Base-by-base conservation (phyloP, 2,113 vertebrate species). In the Polypterus senegalus region DNA sequence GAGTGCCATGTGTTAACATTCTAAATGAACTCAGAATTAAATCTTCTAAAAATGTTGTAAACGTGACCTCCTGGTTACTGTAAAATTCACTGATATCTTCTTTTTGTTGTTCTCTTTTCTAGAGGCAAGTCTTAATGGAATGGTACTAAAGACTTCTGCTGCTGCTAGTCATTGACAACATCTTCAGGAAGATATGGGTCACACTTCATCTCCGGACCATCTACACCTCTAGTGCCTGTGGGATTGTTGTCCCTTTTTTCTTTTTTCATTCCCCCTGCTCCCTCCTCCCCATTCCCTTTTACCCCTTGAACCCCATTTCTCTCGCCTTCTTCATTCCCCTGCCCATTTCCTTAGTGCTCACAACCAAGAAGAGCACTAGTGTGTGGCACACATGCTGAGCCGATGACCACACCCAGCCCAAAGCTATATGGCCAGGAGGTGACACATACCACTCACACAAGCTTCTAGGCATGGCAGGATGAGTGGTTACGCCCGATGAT, bases 401-500 rank as follows among this genome's bases (percentile, higher is more conserved):
- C 27, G 27, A 27, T 27, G 27, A 27, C 27, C 27, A 2, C 27
- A 2, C 27, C 27, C 27, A 27, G 27, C 27, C 27, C 27, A 27
- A 27, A 27, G 27, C 27, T 27, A 27, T 27, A 27, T 27, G 27
- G 27, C 27, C 27, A 27, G 27, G 27, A 27, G 27, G 27, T 27
- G 27, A 27, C 27, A 27, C 27, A 27, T 27, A 27, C 7, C 51
- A 52, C 59, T 70, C 73, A 75, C 49, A 77, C 75, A 70, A 79
- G 78, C 77, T 75, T 75, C 63, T 60, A 68, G 75, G 74, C 75
- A 86, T 86, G 85, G 78, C 91, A 90, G 87, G 88, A 98, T 98
- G 95, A 83, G 70, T 46, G 69, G 65, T 81, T 74, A 80, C 69
- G 77, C 75, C 77, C 81, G 60, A 91, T 89, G 76, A 98, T 96